Conservation (phyloP, 2,797 vertebrate genomes). For the Corythornis leucogaster region DNA sequence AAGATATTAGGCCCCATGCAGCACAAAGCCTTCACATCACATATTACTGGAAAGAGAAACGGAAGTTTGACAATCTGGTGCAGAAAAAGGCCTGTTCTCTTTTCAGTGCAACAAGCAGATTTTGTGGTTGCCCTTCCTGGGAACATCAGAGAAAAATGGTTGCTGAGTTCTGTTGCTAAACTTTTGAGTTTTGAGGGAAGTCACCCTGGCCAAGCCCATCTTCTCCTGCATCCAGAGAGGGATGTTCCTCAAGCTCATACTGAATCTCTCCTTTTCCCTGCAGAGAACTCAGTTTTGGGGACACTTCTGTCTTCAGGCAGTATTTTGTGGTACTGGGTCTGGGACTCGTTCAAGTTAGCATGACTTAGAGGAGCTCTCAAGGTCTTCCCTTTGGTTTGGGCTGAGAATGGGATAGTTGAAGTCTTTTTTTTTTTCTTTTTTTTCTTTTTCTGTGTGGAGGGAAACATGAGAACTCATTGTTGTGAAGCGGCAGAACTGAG, state of each 20-base stretch:
- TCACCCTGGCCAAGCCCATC: neutral
- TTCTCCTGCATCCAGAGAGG: neutral
- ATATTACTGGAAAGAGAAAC: neutral
- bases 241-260: neutral
- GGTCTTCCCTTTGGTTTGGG: neutral
- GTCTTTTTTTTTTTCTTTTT: neutral
- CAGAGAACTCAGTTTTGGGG: neutral
- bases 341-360: neutral
- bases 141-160: neutral
- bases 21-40: neutral
- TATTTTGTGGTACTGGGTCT: neutral
- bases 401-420: neutral
- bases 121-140: neutral
- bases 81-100: neutral
- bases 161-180: neutral
- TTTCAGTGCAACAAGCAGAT: neutral
- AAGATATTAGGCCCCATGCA: neutral
- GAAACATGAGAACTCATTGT: slow-evolving; percentile 62
- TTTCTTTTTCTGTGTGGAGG: neutral
- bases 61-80: neutral
- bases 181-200: neutral
- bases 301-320: neutral
- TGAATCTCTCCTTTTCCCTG: neutral
- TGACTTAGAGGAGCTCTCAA: neutral
- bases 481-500: slow-evolving; percentile 60